Evolutionary conservation across 64 coral and sea anemone species (phyloP), one percentile per base, ranked within the genome.

Genomic region (Porites australiensis): DNA sequence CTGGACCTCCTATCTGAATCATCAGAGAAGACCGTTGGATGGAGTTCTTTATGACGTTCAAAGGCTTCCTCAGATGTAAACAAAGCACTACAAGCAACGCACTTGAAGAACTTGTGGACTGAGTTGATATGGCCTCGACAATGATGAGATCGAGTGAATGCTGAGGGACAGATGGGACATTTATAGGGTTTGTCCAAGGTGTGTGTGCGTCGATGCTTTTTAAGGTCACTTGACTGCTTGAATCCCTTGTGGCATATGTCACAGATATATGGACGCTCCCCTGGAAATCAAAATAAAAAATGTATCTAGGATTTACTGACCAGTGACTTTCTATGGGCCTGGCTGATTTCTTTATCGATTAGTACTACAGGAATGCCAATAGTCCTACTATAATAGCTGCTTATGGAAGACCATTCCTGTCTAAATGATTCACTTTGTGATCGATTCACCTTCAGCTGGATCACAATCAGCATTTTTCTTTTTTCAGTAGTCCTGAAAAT

Each of bases 201-300:
- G 63, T 95, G 89, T 0, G 79, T 98, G 2, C 94, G 91, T 3
- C 92, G 77, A 91, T 99, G 98, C 50, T 96, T 99, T 67, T 99
- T 99, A 14, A 99, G 82, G 64, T 99, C 98, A 72, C 94, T 99
- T 16, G 98, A 99, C 43, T 99, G 98, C 55, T 99, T 99, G 68
- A 99, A 99, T 27, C 98, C 98, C 21, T 96, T 96, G 37, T 96
- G 92, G 27, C 98, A 99, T 12, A 96, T 93, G 18, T 94, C 92
- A 70, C 94, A 99, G 20, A 96, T 93, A 91, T 96, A 99, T 18
- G 98, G 98, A 14, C 94, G 91, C 72, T 99, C 98, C 2, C 98
- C 98, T 99, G 64, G 15, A 43, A 46, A 89, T 60, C 43, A 66
- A 54, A 74, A 54, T 16, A 6, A 3, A 60, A 14, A 6, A 20